phyloP scores from a whole-genome alignment of 1,140 invertebrate species.

The Plodia interpunctella region DNA sequence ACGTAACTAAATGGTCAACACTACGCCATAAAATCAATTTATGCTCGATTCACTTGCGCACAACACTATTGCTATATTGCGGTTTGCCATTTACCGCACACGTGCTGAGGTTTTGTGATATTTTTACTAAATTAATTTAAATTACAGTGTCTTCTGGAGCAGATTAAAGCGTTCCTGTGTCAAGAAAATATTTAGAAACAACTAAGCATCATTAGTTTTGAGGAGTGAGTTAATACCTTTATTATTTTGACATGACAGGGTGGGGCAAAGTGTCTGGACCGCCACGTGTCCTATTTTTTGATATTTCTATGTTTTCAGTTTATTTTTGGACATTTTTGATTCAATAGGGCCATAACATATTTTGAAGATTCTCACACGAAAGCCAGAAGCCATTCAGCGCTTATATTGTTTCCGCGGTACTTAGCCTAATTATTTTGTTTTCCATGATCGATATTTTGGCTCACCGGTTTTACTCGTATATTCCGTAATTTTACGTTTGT shows the following conservation, averaged over 20 bases:
- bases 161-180: slow-evolving; percentile 31
- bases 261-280: slow-evolving; percentile 70
- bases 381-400: too few species aligned
- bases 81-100: slow-evolving; percentile 71
- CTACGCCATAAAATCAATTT: neutral
- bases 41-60: slow-evolving; percentile 3
- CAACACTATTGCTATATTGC: slow-evolving; percentile 40
- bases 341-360: neutral
- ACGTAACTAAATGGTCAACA: too few species aligned
- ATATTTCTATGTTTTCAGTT: slow-evolving; percentile 31
- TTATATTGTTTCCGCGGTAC: too few species aligned
- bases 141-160: slow-evolving; percentile 40
- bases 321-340: slow-evolving; percentile 19
- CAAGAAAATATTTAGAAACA: slow-evolving; percentile 37
- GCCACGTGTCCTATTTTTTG: slow-evolving; percentile 71
- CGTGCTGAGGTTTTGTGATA: slow-evolving; percentile 71
- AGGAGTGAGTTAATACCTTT: slow-evolving; percentile 52
- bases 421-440: slow-evolving; percentile 28
- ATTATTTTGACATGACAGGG: slow-evolving; percentile 67
- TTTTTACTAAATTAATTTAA: slow-evolving; percentile 60
- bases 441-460: slow-evolving; percentile 41
- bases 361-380: too few species aligned
- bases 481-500: too few species aligned
- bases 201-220: slow-evolving; percentile 35
- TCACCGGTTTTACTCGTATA: slow-evolving; percentile 19